Base-by-base conservation (phyloP, 1,140 invertebrate genomes). In the Samia ricini region DNA sequence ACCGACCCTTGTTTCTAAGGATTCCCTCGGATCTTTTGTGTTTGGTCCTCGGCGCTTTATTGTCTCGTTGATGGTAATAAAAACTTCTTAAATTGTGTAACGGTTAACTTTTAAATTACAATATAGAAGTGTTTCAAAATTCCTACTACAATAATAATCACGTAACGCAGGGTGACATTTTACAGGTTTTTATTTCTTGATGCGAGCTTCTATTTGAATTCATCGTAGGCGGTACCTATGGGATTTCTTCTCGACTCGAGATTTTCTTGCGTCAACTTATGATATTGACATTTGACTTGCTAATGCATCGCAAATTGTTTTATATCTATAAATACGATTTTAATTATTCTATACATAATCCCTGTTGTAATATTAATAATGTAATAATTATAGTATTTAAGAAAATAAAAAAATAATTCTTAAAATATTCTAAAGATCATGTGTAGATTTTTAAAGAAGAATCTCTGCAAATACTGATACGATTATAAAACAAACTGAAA, bases 1-100 rank as follows among this genome's bases (percentile, higher is more conserved):
- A 15, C 33, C n/a, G n/a, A 1, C 33, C 33, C 33, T 42, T 42
- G 33, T 42, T 42, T 42, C 33, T 42, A 42, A 42, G 33, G 33
- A 3, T 42, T 42, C 12, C 33, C 4, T 8, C 26, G 33, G n/a
- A 42, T 15, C 33, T 42, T 42, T 42, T 42, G 33, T 42, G 33
- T 42, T 42, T 42, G 10, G 33, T 42, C 33, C 50, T 20, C 50
- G 50, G 22, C 50, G n/a, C 18, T 21, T 20, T 10, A 20, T 23
- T 23, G 50, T 52, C 50, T 2, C 50, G 19, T 23, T 5, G 3
- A 8, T 19, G 19, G 50, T 23, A 52, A 52, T 52, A 52, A 21
- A 52, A 52, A 52, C 50, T 3, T 52, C 50, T 52, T 52, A 21
- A 52, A 52, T 52, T 52, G 21, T 21, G 50, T 23, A 52, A 52